Evolutionary conservation across 2,113 vertebrate species (phyloP), one percentile per base, ranked within the genome.

Genomic region (Dicentrarchus labrax): DNA sequence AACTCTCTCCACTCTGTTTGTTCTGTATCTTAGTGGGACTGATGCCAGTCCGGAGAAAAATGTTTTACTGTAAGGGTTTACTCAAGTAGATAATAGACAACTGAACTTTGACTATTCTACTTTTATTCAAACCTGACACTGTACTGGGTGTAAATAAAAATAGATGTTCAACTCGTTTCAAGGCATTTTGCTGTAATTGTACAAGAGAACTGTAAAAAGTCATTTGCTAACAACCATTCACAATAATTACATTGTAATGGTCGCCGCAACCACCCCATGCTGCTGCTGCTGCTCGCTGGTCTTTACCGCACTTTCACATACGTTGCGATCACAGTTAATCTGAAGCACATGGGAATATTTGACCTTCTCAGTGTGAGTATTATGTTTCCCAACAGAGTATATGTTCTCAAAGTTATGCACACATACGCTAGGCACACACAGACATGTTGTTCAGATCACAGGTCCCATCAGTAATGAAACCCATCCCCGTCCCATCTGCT

Each of bases 401-500:
- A 76, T 54, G 69, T 72, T 24, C 83, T 80, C 48, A 65, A 43
- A 85, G 68, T 67, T 76, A 57, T 41, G 61, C 60, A 76, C 57
- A 83, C 57, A 83, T 38, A 56, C 15, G 61, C n/a, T 12, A 16
- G 13, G 59, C 67, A 65, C 61, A 69, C 45, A 69, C 53, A 75
- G 56, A 84, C 86, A 89, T 36, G 64, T 48, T 82, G 86, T 88
- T 91, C 86, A 8, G 83, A 91, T 86, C 77, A 84, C 13, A 48
- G 67, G 59, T 77, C 80, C 67, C 75, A 66, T 56, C 47, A 56
- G 81, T 80, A 78, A 84, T 85, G 75, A 88, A 87, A 80, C 45
- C 84, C 82, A 90, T 88, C 82, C 78, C 87, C 50, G 78, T 74
- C 75, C 78, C 72, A 87, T 88, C 90, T 88, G 90, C 89, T 86